phyloP scores from a whole-genome alignment of 2,113 vertebrate genomes.

The Leptobrachium ailaonicum region DNA sequence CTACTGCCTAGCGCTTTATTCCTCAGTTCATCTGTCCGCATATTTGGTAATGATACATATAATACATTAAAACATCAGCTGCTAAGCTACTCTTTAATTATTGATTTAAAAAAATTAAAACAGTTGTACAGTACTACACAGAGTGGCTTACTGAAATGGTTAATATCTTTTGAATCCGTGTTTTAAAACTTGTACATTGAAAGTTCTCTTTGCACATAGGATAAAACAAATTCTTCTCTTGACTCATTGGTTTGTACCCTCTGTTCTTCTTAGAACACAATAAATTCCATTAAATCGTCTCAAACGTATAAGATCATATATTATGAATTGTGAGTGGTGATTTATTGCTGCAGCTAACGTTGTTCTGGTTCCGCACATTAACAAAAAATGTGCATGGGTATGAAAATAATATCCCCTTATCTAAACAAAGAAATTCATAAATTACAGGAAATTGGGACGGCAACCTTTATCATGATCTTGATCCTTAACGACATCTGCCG shows the following conservation, averaged over 20 bases:
- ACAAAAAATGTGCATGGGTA: slow-evolving; percentile 25
- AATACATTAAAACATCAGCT: too few relatives aligned
- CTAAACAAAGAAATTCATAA: slow-evolving; percentile 17
- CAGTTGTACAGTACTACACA: too few relatives aligned
- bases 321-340: slow-evolving; percentile 31
- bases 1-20: too few relatives aligned
- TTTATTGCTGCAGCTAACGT: slow-evolving; percentile 38
- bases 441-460: background rate
- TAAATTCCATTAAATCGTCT: slow-evolving; percentile 39
- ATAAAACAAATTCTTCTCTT: slow-evolving; percentile 11
- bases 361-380: slow-evolving; percentile 27
- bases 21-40: too few relatives aligned
- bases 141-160: too few relatives aligned
- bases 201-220: slow-evolving; percentile 34
- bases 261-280: slow-evolving; percentile 24
- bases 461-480: slow-evolving; percentile 33
- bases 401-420: slow-evolving; percentile 30
- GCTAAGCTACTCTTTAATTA: too few relatives aligned
- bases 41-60: too few relatives aligned
- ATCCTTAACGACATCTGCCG: slow-evolving; percentile 23
- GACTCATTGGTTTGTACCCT: slow-evolving; percentile 27
- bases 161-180: background rate
- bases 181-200: slow-evolving; percentile 1
- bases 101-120: too few relatives aligned
- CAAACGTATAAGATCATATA: slow-evolving; percentile 27